Base-by-base conservation (phyloP, 2,797 vertebrate species). In the Takifugu ocellatus region DNA sequence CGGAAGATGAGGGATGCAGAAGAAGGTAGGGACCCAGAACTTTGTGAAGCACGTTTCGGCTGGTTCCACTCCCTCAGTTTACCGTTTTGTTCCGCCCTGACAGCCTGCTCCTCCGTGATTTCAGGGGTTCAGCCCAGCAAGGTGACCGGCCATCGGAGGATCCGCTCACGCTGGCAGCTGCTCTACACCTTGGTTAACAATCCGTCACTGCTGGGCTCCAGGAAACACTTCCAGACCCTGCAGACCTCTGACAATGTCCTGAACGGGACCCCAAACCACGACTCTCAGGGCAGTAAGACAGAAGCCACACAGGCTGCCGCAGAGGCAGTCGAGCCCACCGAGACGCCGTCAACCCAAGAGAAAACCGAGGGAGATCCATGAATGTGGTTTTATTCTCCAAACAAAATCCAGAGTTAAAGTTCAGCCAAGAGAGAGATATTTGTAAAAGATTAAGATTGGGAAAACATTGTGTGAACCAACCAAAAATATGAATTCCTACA, bases 131-230 rank as follows among this genome's bases (percentile, higher is more conserved):
- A 92, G 69, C 88, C 45, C 14, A 84, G 45, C 61, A 84, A 82
- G 54, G 73, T 66, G 1, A 61, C 71, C 52, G 77, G 69, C 53
- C 70, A 75, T 42, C 79, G 36, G 45, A 81, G 82, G 59, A 78
- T 81, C 0, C 68, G 59, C 0, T 75, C 80, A 2, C 93, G 95
- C 51, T 99, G 97, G 97, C 86, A 88, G 59, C 65, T 99, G 66
- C 84, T 94, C 2, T 99, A 95, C 88, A 98, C 96, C 0, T 88
- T 99, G 59, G 91, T 98, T 60, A 91, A 90, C 79, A 99, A 99
- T 73, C 94, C 96, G 0, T 92, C 93, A 0, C 85, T 99, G 63
- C 82, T 86, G 3, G 90, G 92, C 25, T 93, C 90, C 79, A 91
- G 96, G 42, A 97, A 95, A 64, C 90, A 92, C 82, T 92, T 92